Evolutionary conservation across 2,113 vertebrate genomes (phyloP), one percentile per base, ranked within the genome.

Genomic region (Octodon degus): DNA sequence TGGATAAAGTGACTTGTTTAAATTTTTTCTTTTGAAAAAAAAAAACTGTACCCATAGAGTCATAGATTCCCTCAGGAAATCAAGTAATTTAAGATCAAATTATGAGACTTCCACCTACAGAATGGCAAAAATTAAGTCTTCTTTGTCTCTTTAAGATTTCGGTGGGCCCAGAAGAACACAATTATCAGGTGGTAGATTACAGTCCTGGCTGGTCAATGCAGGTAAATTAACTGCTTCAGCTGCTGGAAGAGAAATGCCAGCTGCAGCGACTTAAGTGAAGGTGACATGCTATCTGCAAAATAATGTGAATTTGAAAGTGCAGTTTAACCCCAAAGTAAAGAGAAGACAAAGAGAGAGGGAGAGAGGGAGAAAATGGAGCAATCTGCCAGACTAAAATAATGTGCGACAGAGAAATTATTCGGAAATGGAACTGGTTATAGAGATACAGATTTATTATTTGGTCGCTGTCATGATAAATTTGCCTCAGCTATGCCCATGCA

Each of bases 191-290:
- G 98, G 97, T 97, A 97, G 96, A 98, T 99, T 98, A 97, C 95
- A 72, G 97, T 96, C 94, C 95, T 98, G 97, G 94, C 96, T 98
- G 98, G 97, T 98, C 98, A 98, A 98, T 98, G 98, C 98, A 97
- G 98, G 98, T 98, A 98, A 98, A 98, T 98, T 98, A 98, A 96
- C 97, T 98, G 98, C 97, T 98, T 97, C 96, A 97, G 79, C 93
- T 98, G 97, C 98, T 97, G 97, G 96, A 98, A 97, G 93, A 98
- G 96, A 98, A 98, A 97, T 93, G 80, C 97, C 95, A 96, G 97
- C 85, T 82, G 1, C 7, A 96, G 97, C 97, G 98, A 90, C 93
- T 96, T 98, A 98, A 98, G 94, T 95, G 97, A 98, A 98, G 97
- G 97, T 98, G 98, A 98, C 98, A 97, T 62, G 97, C 97, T 98